These are phyloP conservation scores for Anthophora plumipes DNA, from an alignment of 2,888 invertebrate species.

Conservation along the genomic window DNA sequence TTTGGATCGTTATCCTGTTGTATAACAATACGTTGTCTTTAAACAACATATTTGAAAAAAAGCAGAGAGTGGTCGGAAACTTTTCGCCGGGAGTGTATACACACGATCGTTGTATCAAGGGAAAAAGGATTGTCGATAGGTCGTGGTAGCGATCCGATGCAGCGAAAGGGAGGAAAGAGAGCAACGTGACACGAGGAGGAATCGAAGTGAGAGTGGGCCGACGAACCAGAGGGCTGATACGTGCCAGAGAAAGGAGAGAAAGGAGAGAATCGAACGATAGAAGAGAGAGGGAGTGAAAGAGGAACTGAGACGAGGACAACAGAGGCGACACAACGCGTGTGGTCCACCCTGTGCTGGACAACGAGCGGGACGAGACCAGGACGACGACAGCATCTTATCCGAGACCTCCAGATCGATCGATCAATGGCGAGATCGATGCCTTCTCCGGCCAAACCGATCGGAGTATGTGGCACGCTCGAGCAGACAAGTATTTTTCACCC, in stretches of 20 bases:
- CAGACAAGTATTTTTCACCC: conserved; percentile 77
- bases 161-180: conserved; percentile 42
- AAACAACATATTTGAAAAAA: too few species aligned
- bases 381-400: conserved; percentile 78
- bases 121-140: conserved; percentile 44
- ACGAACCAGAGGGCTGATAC: conserved; percentile 24
- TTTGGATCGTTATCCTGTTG: too few species aligned
- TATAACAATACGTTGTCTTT: too few species aligned
- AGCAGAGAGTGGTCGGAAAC: too few species aligned
- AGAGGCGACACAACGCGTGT: conserved; percentile 79
- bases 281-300: not conserved
- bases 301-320: conserved; percentile 43
- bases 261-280: conserved; percentile 7
- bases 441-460: conserved; percentile 65
- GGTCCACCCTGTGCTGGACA: conserved; percentile 75
- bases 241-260: conserved; percentile 29
- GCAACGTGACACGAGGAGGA: conserved; percentile 29
- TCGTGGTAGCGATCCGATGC: conserved; percentile 20
- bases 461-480: conserved; percentile 71
- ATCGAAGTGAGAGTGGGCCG: conserved; percentile 42
- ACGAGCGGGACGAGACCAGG: conserved; percentile 76
- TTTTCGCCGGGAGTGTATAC: too few species aligned
- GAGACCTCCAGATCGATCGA: conserved; percentile 76
- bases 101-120: conserved; percentile 40
- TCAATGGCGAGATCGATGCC: conserved; percentile 78